Base-by-base conservation (phyloP, 2,113 vertebrate genomes). In the Orcinus orca region DNA sequence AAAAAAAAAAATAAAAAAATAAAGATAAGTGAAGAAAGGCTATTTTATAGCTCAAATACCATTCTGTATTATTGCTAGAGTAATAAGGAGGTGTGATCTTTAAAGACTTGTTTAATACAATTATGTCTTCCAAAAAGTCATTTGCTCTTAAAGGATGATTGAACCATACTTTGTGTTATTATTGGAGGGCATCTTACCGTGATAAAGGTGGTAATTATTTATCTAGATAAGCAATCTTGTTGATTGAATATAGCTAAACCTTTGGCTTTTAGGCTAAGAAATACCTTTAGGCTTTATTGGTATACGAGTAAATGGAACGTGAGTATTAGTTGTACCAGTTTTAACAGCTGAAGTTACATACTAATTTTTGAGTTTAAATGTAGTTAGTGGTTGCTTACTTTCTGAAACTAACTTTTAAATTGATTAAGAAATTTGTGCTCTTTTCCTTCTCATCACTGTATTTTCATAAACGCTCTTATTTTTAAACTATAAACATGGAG, bases 401-500 rank as follows among this genome's bases (percentile, higher is more conserved):
- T 92, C 50, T n/a, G 31, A 92, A 96, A 87, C 92, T 92, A 12
- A 68, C 23, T 87, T 95, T 62, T 41, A 68, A 55, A 41, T 70
- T 96, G 55, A 71, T 81, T 17, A 84, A 96, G 44, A 94, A 93
- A 81, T 68, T 83, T 36, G 15, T 10, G 8, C 3, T 79, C 20
- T 96, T 96, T 6, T 26, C 2, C 8, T 90, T 90, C 95, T 89
- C 68, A 36, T 90, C 0, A 1, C 71, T 97, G 76, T 93, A 26
- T 98, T 94, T 93, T 97, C 81, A 93, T 3, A n/a, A 79, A 8
- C 53, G 31, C 79, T 96, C 10, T 82, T 96, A 95, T 67, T 98
- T 41, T 1, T 76, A 20, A 86, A 84, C 21, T 93, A 21, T 96
- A 91, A 93, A 90, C 95, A 95, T 38, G 80, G 85, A 97, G 77